Conservation (phyloP, 1,140 invertebrate genomes). For the Ctenoplectra terminalis region DNA sequence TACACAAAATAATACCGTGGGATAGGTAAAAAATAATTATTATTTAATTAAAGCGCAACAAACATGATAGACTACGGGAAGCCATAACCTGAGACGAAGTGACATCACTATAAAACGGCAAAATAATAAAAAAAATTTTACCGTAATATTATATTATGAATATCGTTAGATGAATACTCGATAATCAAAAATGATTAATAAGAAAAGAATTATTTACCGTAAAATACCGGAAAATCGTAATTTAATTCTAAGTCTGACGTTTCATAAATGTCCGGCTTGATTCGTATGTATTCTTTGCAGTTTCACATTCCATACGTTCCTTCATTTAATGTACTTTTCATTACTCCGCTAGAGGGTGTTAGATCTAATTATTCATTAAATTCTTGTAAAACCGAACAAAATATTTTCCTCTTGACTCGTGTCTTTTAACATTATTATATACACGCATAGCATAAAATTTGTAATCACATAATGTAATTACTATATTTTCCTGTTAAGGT, state of each 20-base stretch:
- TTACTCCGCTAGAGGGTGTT: conserved; percentile 56
- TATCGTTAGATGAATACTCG: neutral
- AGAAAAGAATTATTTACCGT: conserved; percentile 23
- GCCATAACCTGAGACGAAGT: conserved; percentile 63
- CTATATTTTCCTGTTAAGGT: neutral
- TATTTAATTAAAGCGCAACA: conserved; percentile 48
- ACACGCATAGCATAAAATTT: neutral
- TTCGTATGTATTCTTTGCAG: conserved; percentile 30
- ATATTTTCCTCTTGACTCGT: neutral
- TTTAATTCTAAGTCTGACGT: conserved; percentile 47
- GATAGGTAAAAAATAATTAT: conserved; percentile 16
- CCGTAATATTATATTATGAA: neutral
- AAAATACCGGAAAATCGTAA: conserved; percentile 28
- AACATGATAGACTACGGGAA: conserved; percentile 26
- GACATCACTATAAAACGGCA: conserved; percentile 36
- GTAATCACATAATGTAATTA: neutral
- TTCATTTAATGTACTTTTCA: conserved; percentile 42
- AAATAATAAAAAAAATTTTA: conserved; percentile 9
- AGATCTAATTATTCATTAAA: conserved; percentile 10
- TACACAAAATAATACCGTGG: neutral
- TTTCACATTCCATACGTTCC: conserved; percentile 50
- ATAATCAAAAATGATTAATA: conserved; percentile 3
- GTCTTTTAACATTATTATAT: conserved; percentile 8
- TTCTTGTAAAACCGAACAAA: neutral
- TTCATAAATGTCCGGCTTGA: conserved; percentile 55